Evolutionary conservation across 2,113 vertebrate species (phyloP).

Genomic region (Choloepus hoffmanni): DNA sequence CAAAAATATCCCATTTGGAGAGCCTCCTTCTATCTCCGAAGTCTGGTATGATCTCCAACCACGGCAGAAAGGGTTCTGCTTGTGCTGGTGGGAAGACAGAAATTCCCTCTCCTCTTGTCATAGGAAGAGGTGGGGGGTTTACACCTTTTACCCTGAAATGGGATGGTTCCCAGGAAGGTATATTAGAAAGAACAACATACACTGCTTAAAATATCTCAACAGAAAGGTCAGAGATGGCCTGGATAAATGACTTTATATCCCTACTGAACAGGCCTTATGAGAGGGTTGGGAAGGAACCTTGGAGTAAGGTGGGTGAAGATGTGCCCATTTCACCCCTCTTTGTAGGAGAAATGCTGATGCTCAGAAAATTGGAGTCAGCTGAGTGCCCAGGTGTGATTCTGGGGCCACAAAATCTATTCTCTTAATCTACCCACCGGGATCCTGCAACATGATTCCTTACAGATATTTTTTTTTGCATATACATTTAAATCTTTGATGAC

Average conservation of each 20-base stretch:
- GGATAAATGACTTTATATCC: not conserved
- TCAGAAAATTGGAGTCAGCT: too few species aligned
- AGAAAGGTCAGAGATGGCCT: too few species aligned
- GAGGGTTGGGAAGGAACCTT: not conserved
- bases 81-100: not conserved
- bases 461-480: not conserved
- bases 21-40: not conserved
- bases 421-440: not conserved
- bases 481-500: not conserved
- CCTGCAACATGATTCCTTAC: fast-evolving
- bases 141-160: too few species aligned
- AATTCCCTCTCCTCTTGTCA: not conserved
- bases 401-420: not conserved
- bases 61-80: not conserved
- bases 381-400: too few species aligned
- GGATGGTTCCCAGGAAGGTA: not conserved
- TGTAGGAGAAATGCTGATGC: too few species aligned
- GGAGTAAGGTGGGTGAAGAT: fast-evolving
- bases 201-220: not conserved
- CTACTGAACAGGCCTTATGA: not conserved
- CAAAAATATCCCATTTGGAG: not conserved
- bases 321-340: fast-evolving
- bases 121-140: too few species aligned
- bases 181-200: not conserved
- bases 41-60: fast-evolving